Evolutionary conservation across 2,113 vertebrate species (phyloP), one percentile per base, ranked within the genome.

Genomic region (Ancistrus triradiatus): DNA sequence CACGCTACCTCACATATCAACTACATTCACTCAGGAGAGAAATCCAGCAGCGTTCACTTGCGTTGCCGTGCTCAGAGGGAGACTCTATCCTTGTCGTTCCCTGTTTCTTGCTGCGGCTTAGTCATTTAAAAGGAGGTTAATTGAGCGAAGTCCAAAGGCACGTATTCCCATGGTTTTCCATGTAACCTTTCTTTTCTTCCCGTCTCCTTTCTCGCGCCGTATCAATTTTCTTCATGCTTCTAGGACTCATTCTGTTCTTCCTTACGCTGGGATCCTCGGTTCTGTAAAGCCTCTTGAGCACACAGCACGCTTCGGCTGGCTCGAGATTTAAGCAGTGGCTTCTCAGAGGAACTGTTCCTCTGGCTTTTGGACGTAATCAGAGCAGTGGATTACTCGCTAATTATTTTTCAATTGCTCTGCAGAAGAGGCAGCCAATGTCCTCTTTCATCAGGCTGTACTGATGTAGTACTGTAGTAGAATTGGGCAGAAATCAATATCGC

Each of bases 321-420:
- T 21, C 42, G 24, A 52, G 27, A 59, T 47, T n/a, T 18, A 56
- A 66, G 52, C 40, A 40, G 14, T 14, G 31, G 14, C 43, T 27
- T 48, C 48, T 42, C 53, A 44, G 28, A 43, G 37, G 66, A 66
- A 37, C 47, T 44, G 24, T 61, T 60, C 44, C 60, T 56, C 52
- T 53, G 68, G 66, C 68, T 33, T 57, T 55, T 64, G 52, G 57
- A 66, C 63, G 66, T 74, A 55, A 66, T 69, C 59, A 56, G 52
- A 14, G 52, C 56, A 33, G 40, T 47, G 63, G 50, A 70, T 75
- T 73, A 73, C 49, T 64, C 38, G 11, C 43, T 65, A 58, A 55
- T 74, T 74, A 74, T 78, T 73, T 75, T 44, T 33, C 57, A 59
- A 72, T 76, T 62, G 50, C 58, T 66, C 19, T 27, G 31, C 53